Conservation (phyloP, 2,113 vertebrate genomes). For the Emydocephalus ijimae region DNA sequence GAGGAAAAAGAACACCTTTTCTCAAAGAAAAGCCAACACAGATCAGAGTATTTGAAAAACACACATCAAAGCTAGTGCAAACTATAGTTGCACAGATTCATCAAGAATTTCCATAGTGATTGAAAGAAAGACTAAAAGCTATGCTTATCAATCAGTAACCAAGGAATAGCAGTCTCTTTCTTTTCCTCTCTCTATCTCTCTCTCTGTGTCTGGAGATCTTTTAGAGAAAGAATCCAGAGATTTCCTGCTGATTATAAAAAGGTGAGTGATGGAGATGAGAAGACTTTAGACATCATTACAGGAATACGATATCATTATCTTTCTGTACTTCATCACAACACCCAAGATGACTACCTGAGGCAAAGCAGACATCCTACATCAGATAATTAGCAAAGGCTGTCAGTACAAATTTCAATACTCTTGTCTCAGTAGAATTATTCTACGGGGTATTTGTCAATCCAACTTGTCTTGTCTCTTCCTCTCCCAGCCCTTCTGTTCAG, state of each 20-base stretch:
- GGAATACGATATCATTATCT: conserved; percentile 60
- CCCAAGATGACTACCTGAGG: conserved; percentile 49
- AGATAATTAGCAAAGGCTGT: conserved; percentile 58
- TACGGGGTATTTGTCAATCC: conserved; percentile 32
- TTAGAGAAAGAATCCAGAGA: conserved; percentile 32
- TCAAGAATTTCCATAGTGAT: not conserved
- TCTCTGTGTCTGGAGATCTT: not conserved
- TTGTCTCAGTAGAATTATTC: conserved; percentile 34
- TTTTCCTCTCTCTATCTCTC: not conserved
- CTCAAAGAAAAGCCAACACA: not conserved
- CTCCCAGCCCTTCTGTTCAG: conserved; percentile 37
- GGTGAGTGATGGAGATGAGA: conserved; percentile 54
- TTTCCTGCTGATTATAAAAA: conserved; percentile 47
- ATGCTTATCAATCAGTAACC: not conserved
- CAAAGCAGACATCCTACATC: conserved; percentile 45
- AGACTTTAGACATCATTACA: conserved; percentile 47
- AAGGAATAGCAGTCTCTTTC: not conserved
- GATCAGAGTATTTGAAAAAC: conserved; percentile 1
- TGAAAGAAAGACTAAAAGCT: conserved; percentile 9
- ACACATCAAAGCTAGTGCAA: not conserved
- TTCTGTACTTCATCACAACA: conserved; percentile 48
- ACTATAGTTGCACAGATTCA: not conserved
- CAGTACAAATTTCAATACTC: conserved; percentile 45
- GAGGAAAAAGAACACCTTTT: not conserved
- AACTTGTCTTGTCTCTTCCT: conserved; percentile 49